Evolutionary conservation across 2,797 vertebrate genomes (phyloP), one percentile per base, ranked within the genome.

Genomic region (Odontamblyopus lacepedii): DNA sequence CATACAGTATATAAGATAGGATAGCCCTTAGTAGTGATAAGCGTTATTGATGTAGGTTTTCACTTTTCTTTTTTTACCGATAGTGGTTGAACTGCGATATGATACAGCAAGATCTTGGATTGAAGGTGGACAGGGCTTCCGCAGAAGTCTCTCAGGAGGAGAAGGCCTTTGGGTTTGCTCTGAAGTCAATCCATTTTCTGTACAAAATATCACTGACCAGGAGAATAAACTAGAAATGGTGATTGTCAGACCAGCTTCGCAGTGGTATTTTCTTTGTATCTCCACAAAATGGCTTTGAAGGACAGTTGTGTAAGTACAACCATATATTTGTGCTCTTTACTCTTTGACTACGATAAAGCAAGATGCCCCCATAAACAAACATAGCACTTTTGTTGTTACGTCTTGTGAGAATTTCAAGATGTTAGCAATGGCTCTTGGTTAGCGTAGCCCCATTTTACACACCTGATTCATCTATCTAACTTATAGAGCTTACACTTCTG

Each of bases 21-120:
- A 92, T 95, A 95, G 94, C 94, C 94, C 94, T 95, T 95, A 93
- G 92, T 94, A 92, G 92, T 92, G 90, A 92, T 89, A 94, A 94
- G 92, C 91, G 64, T 93, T 93, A 92, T 89, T 92, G 89, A 92
- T 91, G 87, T 84, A 78, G 77, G 65, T 87, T 82, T 88, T 83
- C 44, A 50, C 55, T 29, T n/a, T 74, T 63, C 72, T 38, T 55
- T 72, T 78, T 77, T 63, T 80, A 81, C 77, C 83, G 78, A 77
- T 87, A 90, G 88, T 91, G 85, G 82, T 60, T 60, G 27, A 30
- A 60, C 27, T 88, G 89, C 89, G 79, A 85, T 93, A 92, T 91
- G 88, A 90, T 90, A 93, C 87, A 93, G 89, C 91, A 88, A 90
- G 83, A 83, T 92, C 89, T 83, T 89, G 69, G 72, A 87, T 76